A percentile compares a stretch with the other conserved stretches of the same genome.
Evolutionary conservation across 2,888 invertebrate species (phyloP).

Genomic region (Cerastis rubricosa): DNA sequence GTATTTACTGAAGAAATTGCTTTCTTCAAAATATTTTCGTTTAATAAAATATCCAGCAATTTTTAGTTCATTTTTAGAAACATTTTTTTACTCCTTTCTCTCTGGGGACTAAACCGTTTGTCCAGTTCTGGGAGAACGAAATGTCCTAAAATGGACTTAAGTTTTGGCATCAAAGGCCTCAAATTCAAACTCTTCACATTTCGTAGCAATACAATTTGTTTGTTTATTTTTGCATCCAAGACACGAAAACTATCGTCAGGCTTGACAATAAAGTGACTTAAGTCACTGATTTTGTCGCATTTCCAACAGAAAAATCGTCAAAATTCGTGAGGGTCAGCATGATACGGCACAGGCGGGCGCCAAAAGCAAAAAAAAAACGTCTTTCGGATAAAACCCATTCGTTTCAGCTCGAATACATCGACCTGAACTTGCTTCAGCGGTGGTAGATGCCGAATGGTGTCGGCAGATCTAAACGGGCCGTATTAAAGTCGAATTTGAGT

Average conservation of each 20-base stretch:
- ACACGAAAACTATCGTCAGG: slow-evolving; percentile 2
- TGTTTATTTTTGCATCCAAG: slow-evolving; percentile 13
- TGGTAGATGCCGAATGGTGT: not conserved
- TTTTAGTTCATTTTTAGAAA: slow-evolving; percentile 12
- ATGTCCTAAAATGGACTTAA: not conserved
- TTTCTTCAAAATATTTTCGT: slow-evolving; percentile 7
- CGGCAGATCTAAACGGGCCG: not conserved
- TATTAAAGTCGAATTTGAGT: not conserved
- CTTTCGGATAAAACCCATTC: not conserved
- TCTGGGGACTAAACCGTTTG: not conserved
- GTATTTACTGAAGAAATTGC: no score
- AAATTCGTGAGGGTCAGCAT: not conserved
- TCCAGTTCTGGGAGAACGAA: slow-evolving; percentile 1
- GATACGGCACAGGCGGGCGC: not conserved
- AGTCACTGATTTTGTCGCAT: slow-evolving; percentile 1
- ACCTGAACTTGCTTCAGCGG: not conserved
- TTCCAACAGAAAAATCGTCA: not conserved
- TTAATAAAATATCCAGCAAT: not conserved
- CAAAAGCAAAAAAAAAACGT: not conserved
- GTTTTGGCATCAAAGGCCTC: slow-evolving; percentile 11
- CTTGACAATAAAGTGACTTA: not conserved
- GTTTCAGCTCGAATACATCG: not conserved
- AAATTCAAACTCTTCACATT: not conserved
- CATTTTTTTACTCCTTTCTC: not conserved
- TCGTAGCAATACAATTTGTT: not conserved